Percentiles rank a stretch among this genome's conserved stretches.
Evolutionary conservation across 1,140 invertebrate species (phyloP).

Genomic region (Pinna nobilis): DNA sequence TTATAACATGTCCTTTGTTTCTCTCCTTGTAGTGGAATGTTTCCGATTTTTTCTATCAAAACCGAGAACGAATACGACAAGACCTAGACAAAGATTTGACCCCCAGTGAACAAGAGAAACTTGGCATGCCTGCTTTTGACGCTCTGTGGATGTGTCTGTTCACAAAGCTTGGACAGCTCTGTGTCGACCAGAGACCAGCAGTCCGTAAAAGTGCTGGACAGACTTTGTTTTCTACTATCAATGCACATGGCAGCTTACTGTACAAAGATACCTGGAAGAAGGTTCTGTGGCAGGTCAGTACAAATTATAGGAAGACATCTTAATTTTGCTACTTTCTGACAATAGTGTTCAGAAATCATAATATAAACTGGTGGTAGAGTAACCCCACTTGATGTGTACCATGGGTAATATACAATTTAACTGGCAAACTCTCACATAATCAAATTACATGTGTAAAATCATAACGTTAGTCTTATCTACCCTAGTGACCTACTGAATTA

Average conservation of each 20-base stretch:
- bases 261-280: conserved; percentile 89
- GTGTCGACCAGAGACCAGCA: conserved; percentile 95
- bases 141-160: conserved; percentile 97
- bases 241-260: conserved; percentile 92
- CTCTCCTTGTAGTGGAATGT: conserved; percentile 91
- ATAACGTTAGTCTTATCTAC: too few species aligned
- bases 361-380: too few species aligned
- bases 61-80: conserved; percentile 86
- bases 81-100: conserved; percentile 53
- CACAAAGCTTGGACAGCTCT: conserved; percentile 91
- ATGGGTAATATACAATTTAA: too few species aligned
- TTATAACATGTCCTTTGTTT: not conserved
- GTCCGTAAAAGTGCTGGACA: conserved; percentile 98
- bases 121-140: conserved; percentile 86
- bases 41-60: conserved; percentile 97
- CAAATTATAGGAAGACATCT: not conserved
- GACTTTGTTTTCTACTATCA: conserved; percentile 98
- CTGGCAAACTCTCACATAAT: too few species aligned
- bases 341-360: too few species aligned
- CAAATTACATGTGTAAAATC: too few species aligned
- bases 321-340: not conserved
- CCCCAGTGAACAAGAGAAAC: conserved; percentile 36
- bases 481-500: too few species aligned
- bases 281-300: conserved; percentile 72
- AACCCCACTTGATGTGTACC: too few species aligned